These are phyloP conservation scores for Xylota sylvarum DNA, from an alignment of 2,888 invertebrate genomes.

Conservation along the genomic window DNA sequence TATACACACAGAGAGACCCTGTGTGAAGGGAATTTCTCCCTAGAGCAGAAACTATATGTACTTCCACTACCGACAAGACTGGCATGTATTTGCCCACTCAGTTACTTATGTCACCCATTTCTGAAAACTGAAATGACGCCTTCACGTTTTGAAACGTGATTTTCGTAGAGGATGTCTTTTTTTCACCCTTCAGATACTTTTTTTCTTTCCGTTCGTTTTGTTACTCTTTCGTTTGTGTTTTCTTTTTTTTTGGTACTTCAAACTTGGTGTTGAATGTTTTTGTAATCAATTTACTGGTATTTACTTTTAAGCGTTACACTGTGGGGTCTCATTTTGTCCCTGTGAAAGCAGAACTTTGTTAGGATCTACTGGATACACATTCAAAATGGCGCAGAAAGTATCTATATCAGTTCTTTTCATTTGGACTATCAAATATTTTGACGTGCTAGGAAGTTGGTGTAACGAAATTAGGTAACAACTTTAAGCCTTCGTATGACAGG, in stretches of 20 bases:
- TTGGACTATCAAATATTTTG: too few relatives aligned
- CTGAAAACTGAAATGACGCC: slow-evolving; percentile 57
- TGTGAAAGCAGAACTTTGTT: too few relatives aligned
- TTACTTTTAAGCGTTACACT: slow-evolving; percentile 37
- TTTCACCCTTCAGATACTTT: slow-evolving; percentile 8
- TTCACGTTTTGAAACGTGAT: slow-evolving; percentile 70
- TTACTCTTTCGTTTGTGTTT: slow-evolving; percentile 35
- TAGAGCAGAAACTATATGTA: slow-evolving; percentile 6
- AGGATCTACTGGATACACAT: too few relatives aligned
- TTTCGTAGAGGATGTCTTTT: slow-evolving; percentile 35
- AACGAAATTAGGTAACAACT: too few relatives aligned
- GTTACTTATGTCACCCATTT: slow-evolving; percentile 55
- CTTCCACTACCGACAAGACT: background rate
- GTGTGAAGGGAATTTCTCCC: slow-evolving; percentile 5
- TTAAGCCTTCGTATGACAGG: too few relatives aligned
- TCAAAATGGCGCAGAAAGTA: too few relatives aligned
- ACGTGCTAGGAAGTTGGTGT: too few relatives aligned
- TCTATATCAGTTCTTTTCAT: too few relatives aligned
- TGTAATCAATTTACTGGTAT: slow-evolving; percentile 70
- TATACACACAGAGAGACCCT: background rate
- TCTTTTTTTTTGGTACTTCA: slow-evolving; percentile 18
- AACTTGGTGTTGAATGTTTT: slow-evolving; percentile 64
- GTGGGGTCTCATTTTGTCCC: slow-evolving; percentile 19
- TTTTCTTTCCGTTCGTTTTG: slow-evolving; percentile 11
- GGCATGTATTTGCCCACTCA: slow-evolving; percentile 30